Evolutionary conservation across 2,797 vertebrate species (phyloP).

Genomic region (Acipenser transmontanus): DNA sequence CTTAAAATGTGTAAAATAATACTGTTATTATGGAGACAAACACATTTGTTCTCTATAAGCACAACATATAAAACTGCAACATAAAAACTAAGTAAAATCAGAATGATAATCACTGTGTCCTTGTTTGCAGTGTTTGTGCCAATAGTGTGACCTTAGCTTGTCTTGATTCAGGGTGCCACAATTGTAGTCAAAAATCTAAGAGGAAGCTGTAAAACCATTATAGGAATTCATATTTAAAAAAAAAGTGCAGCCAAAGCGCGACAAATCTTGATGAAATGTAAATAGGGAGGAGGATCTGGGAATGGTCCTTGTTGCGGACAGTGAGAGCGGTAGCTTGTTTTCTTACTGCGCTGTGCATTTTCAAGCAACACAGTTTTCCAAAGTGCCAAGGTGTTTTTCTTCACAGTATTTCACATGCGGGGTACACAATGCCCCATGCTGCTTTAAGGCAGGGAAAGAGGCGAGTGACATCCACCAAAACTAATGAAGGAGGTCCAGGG

Average conservation of each 20-base stretch:
- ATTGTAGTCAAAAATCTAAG: constrained; percentile 46
- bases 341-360: constrained; percentile 49
- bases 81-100: constrained; percentile 55
- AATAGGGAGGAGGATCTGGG: constrained; percentile 53
- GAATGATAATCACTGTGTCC: constrained; percentile 50
- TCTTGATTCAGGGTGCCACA: constrained; percentile 64
- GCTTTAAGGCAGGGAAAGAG: constrained; percentile 96
- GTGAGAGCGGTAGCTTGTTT: constrained; percentile 46
- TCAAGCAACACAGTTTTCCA: constrained; percentile 67
- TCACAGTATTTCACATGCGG: constrained; percentile 98
- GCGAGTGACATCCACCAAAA: constrained; percentile 69
- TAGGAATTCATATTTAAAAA: constrained; percentile 37
- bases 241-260: constrained; percentile 73
- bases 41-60: constrained; percentile 55
- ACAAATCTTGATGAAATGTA: constrained; percentile 53
- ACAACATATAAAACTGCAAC: constrained; percentile 49
- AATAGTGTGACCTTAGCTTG: constrained; percentile 42
- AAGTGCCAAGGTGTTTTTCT: constrained; percentile 89
- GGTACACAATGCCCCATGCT: constrained; percentile 80
- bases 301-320: constrained; percentile 60
- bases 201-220: constrained; percentile 53
- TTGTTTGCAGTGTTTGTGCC: constrained; percentile 46
- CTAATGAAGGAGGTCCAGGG: constrained; percentile 60
- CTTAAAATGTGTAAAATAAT: constrained; percentile 63
- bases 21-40: constrained; percentile 68